Evolutionary conservation across 2,113 vertebrate genomes (phyloP).

Genomic region (Scopus umbretta): DNA sequence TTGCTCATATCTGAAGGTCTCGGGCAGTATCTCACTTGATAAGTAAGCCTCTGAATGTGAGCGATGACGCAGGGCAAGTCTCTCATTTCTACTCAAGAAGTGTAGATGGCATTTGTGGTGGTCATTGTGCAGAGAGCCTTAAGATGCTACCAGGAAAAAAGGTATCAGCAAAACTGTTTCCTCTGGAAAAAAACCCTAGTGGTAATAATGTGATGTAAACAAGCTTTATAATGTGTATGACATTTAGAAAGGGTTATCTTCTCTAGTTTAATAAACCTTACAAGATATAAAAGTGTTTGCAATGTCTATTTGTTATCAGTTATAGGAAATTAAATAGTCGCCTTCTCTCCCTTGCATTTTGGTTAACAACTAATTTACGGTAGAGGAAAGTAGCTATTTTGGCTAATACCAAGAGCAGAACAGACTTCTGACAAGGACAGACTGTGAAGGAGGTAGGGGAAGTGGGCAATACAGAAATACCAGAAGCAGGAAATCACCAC

Average conservation of each 20-base stretch:
- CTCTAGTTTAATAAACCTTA: neutral
- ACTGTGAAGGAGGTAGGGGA: neutral
- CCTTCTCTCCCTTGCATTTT: neutral
- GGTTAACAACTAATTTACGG: neutral
- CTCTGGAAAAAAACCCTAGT: neutral
- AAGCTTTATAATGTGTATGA: neutral
- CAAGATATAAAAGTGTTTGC: neutral
- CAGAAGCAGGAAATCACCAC: neutral
- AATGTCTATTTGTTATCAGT: neutral
- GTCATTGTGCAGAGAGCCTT: neutral
- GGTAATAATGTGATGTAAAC: neutral
- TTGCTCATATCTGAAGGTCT: slow-evolving; percentile 3
- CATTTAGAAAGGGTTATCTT: neutral
- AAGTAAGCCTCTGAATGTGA: slow-evolving; percentile 24
- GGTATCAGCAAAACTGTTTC: neutral
- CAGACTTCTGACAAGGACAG: neutral
- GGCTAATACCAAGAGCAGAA: neutral
- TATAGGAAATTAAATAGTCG: neutral
- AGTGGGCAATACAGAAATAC: neutral
- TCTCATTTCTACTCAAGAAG: slow-evolving; percentile 10
- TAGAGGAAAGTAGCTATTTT: neutral
- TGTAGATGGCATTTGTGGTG: neutral
- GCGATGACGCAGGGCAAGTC: neutral
- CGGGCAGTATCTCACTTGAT: neutral
- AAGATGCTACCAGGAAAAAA: neutral